Evolutionary conservation across 92 coral and sea anemone species (phyloP).

Genomic region (Porites lobata): DNA sequence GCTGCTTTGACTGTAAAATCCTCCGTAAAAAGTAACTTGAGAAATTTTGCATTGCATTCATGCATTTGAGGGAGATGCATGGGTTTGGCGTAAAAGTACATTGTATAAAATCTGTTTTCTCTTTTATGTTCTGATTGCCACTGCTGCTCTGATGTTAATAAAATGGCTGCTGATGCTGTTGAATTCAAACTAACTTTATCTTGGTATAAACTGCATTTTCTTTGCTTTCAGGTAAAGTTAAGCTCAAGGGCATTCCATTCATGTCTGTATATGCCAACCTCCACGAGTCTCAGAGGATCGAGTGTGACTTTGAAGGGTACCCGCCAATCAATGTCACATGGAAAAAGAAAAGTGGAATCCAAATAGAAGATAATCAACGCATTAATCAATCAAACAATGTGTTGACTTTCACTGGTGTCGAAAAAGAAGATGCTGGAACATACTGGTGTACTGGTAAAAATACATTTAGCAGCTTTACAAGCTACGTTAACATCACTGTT

Average conservation of each 20-base stretch:
- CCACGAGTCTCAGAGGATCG: constrained; percentile 25
- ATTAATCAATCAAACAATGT: constrained; percentile 4
- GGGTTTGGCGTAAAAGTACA: too few species aligned
- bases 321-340: constrained; percentile 68
- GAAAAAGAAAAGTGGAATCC: constrained; percentile 61
- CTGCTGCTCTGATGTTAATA: too few species aligned
- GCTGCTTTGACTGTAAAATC: too few species aligned
- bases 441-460: constrained; percentile 88
- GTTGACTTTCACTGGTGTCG: constrained; percentile 45
- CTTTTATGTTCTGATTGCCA: too few species aligned
- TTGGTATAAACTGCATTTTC: too few species aligned
- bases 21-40: too few species aligned
- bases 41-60: too few species aligned
- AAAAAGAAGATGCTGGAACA: constrained; percentile 73
- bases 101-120: too few species aligned
- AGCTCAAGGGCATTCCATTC: constrained; percentile 8
- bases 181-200: too few species aligned
- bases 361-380: constrained; percentile 2
- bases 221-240: constrained; percentile 50
- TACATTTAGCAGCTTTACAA: constrained; percentile 63
- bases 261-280: constrained; percentile 24
- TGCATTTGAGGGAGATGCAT: too few species aligned
- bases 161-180: too few species aligned
- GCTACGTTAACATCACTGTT: constrained; percentile 73
- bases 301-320: constrained; percentile 76